Base-by-base conservation (phyloP, 2,797 vertebrate genomes). In the Cirrhinus molitorella region DNA sequence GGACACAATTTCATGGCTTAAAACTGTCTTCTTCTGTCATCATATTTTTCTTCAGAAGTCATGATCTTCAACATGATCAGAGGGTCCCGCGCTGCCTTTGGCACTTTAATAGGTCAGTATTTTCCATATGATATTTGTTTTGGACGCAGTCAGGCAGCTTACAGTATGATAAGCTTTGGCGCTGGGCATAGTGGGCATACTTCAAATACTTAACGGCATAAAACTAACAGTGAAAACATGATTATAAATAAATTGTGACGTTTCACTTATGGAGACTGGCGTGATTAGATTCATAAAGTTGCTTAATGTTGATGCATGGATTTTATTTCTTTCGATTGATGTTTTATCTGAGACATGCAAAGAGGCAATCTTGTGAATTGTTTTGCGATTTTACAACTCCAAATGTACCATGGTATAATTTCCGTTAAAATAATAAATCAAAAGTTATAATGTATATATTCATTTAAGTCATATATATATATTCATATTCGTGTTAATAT, bases 51-150 rank as follows among this genome's bases (percentile, higher is more conserved):
- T 23, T 28, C 25, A 67, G 59, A 57, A 73, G 85, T 11, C 12
- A 96, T 95, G 95, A 92, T 93, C 86, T 88, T 94, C 59, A 85
- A 40, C 31, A 21, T 81, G 25, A 11, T 88, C 53, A 1, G 91
- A 83, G 91, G 91, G 79, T 77, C 88, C 85, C 88, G 93, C 61
- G 68, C 91, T 65, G 93, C 89, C 5, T 37, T 92, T 0, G 78
- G 84, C 21, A 87, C 57, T 51, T 1, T 91, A 0, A 13, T 90
- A 25, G 95, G 94, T 92, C 85, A 68, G 95, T 94, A 89, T 68
- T 4, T 76, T 71, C 34, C 3, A 2, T 10, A 19, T 7, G 12
- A 14, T n/a, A 2, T 76, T 47, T 80, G 68, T 3, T 37, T 17
- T 51, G 7, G 31, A 25, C 55, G 28, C 79, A 25, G 65, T 14